phyloP scores from a whole-genome alignment of 2,113 vertebrate genomes.

The Columbina picui region DNA sequence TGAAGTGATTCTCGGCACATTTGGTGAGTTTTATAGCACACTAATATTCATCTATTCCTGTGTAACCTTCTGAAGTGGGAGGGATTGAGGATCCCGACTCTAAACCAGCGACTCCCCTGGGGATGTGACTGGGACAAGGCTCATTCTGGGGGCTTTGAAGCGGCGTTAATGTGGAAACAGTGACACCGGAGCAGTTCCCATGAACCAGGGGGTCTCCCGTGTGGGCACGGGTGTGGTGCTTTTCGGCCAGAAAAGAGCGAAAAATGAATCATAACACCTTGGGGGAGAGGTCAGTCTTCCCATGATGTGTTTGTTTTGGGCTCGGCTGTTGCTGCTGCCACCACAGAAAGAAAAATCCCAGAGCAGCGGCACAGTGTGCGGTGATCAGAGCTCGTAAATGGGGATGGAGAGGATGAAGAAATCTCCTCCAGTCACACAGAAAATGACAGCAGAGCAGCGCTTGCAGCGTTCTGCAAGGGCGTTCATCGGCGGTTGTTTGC shows the following conservation, averaged over 20 bases:
- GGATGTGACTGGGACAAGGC: background rate
- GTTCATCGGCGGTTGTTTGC: background rate
- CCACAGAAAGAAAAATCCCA: background rate
- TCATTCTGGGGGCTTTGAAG: background rate
- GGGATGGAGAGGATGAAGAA: background rate
- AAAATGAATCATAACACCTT: background rate
- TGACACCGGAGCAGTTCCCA: background rate
- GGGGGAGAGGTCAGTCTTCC: background rate
- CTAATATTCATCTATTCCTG: background rate
- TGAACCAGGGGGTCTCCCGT: background rate
- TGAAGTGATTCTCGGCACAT: background rate
- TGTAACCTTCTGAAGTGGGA: background rate
- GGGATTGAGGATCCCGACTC: background rate
- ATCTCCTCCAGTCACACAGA: background rate
- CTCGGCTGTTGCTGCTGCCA: background rate
- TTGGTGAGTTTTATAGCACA: background rate
- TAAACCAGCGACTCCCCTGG: background rate
- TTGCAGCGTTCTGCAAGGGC: background rate
- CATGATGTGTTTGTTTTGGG: background rate
- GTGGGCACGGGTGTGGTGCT: background rate
- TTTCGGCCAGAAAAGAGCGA: background rate
- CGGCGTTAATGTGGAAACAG: slow-evolving; percentile 8
- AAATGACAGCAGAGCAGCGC: background rate
- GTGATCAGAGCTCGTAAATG: background rate
- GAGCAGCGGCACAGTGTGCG: background rate